Percentiles rank a stretch among this genome's conserved stretches.
phyloP scores from a whole-genome alignment of 2,113 vertebrate species.

The Chloroceryle aenea region DNA sequence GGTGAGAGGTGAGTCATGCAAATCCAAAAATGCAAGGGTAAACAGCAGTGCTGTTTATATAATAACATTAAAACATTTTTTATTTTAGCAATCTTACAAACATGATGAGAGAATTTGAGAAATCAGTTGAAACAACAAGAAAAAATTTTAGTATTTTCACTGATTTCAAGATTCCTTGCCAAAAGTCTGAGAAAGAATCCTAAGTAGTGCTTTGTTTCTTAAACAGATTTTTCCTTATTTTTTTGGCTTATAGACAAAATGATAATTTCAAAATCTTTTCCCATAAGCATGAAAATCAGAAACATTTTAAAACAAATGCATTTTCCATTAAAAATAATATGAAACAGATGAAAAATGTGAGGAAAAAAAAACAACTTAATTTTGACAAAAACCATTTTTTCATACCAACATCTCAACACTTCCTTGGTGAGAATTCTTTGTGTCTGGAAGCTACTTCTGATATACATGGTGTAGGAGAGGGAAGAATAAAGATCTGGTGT shows the following conservation, averaged over 20 bases:
- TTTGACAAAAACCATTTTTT: not conserved
- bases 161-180: not conserved
- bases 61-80: not conserved
- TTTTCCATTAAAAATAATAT: constrained; percentile 31
- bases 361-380: not conserved
- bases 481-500: constrained; percentile 57
- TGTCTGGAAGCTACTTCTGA: constrained; percentile 57
- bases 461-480: constrained; percentile 27
- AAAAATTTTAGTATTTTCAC: not conserved
- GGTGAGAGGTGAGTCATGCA: not conserved
- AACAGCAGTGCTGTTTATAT: not conserved
- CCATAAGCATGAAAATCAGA: not conserved
- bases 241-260: constrained; percentile 5
- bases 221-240: not conserved
- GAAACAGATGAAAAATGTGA: constrained; percentile 9
- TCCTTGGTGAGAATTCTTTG: constrained; percentile 53
- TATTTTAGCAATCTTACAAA: not conserved
- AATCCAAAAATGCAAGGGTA: not conserved
- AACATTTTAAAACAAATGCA: constrained; percentile 21
- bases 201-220: not conserved
- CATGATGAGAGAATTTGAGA: not conserved
- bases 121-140: not conserved
- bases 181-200: not conserved
- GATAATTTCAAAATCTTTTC: constrained; percentile 28
- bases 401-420: constrained; percentile 52